A percentile compares a stretch with the other conserved stretches of the same genome.
phyloP scores from a whole-genome alignment of 2,888 invertebrate genomes.

The Chironomus tentans region DNA sequence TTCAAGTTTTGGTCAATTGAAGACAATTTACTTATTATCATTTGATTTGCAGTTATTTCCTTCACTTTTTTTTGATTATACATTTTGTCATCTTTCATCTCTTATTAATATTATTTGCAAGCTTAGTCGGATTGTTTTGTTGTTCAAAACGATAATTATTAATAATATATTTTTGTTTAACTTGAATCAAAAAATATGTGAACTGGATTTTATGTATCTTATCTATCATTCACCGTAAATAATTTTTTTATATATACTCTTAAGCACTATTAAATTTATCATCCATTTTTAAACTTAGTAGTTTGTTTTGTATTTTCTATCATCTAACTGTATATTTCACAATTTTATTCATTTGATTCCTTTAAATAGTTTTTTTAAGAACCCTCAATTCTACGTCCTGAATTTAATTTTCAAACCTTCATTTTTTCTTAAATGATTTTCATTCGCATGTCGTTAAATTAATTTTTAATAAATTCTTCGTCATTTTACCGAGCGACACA shows the following conservation, averaged over 20 bases:
- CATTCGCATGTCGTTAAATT: too few relatives aligned
- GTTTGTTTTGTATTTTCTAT: not conserved
- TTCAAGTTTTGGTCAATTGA: too few relatives aligned
- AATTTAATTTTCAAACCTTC: not conserved
- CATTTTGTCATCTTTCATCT: not conserved
- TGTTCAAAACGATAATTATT: not conserved
- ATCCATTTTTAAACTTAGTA: not conserved
- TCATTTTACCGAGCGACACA: too few relatives aligned
- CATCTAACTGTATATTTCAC: not conserved
- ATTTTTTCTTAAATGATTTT: too few relatives aligned
- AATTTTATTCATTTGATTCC: not conserved
- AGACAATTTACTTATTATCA: too few relatives aligned
- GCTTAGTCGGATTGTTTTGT: not conserved
- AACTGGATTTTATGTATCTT: slow-evolving; percentile 9
- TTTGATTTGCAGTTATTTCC: not conserved
- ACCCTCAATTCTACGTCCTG: not conserved
- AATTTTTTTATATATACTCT: not conserved
- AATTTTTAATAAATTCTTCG: too few relatives aligned
- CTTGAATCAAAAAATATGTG: slow-evolving; percentile 22
- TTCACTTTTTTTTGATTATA: not conserved
- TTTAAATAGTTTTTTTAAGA: not conserved
- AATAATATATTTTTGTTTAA: not conserved
- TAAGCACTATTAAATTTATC: not conserved
- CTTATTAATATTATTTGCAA: not conserved
- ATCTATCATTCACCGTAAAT: slow-evolving; percentile 21